Evolutionary conservation across 1,140 invertebrate species (phyloP), one percentile per base, ranked within the genome.

Genomic region (Nymphalis io): DNA sequence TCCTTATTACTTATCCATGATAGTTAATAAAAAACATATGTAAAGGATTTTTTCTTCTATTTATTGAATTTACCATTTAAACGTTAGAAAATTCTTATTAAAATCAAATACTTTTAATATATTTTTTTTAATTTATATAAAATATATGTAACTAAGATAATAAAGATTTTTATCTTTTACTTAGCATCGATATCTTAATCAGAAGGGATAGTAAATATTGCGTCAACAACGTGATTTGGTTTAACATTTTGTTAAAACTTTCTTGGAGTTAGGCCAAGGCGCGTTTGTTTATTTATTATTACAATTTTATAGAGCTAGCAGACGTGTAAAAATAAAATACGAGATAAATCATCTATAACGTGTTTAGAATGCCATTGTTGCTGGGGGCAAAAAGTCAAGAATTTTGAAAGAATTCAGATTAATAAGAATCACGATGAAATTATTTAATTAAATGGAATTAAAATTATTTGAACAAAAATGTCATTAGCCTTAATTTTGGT

Each of bases 221-320:
- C 63, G 55, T 78, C 72, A 78, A 72, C 70, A 76, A 58, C 21
- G 53, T 57, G 65, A 67, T 70, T 67, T 65, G 42, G 58, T 76
- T 68, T 46, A 79, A 73, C 75, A 76, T 79, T 74, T 72, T 76
- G 60, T 71, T 57, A 42, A 71, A 73, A 68, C 61, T 77, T 81
- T 74, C 60, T 85, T 87, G 84, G 83, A 82, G 64, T 61, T 60
- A 63, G 53, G 82, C 84, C 84, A 87, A 79, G 76, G 68, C 74
- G 46, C 60, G 57, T 15, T 67, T 81, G 82, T 83, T 85, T 85
- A 82, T 87, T 87, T 87, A 78, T 82, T 84, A 83, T 84, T 77
- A 82, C 81, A 83, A 79, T 82, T 85, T 87, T 84, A 85, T 83
- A 79, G 78, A 83, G 75, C 57, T 59, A 78, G 60, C 71, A 75